Conservation (phyloP, 2,888 invertebrate species). For the Calliphora vomitoria region DNA sequence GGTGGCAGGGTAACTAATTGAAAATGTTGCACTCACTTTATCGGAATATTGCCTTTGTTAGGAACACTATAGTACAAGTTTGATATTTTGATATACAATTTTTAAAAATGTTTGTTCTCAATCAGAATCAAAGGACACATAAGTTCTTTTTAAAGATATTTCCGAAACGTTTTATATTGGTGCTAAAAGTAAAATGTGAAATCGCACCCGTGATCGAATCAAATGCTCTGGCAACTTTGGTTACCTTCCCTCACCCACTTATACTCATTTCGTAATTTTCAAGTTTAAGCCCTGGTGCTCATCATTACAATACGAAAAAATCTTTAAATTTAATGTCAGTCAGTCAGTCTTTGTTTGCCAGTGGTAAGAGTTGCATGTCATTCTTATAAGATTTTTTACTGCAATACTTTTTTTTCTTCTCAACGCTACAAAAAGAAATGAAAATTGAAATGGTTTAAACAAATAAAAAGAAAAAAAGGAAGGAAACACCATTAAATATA, state of each 20-base stretch:
- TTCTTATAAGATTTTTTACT: constrained; percentile 41
- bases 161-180: too few relatives aligned
- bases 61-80: too few relatives aligned
- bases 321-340: constrained; percentile 63
- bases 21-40: too few relatives aligned
- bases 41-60: too few relatives aligned
- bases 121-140: too few relatives aligned
- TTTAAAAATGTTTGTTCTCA: too few relatives aligned
- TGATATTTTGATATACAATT: too few relatives aligned
- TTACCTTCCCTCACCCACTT: not conserved
- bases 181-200: too few relatives aligned
- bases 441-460: constrained; percentile 51
- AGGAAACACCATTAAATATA: constrained; percentile 56
- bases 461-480: constrained; percentile 40
- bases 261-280: constrained; percentile 25
- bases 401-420: constrained; percentile 44
- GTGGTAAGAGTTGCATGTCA: constrained; percentile 59
- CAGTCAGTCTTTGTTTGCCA: constrained; percentile 33
- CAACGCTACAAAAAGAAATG: constrained; percentile 19
- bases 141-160: too few relatives aligned
- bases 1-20: too few relatives aligned
- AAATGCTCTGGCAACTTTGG: constrained; percentile 22
- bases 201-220: too few relatives aligned
- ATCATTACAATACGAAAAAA: constrained; percentile 17
- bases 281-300: constrained; percentile 44